Evolutionary conservation across 2,888 invertebrate genomes (phyloP).

Genomic region (Lithophane socia): DNA sequence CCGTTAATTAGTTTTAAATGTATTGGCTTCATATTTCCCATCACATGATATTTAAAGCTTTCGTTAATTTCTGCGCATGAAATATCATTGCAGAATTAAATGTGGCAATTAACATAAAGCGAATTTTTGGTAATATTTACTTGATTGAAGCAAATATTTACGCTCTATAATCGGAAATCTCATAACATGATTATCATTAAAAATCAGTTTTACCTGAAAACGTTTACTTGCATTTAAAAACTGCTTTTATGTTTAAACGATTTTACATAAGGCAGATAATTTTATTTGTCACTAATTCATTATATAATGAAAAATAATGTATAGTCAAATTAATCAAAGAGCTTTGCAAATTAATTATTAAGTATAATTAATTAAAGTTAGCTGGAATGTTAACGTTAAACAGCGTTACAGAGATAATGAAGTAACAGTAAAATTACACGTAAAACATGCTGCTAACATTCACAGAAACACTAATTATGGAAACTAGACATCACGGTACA

Average conservation of each 20-base stretch:
- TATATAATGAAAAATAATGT: neutral
- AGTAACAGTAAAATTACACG: slow-evolving; percentile 52
- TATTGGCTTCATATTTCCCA: slow-evolving; percentile 25
- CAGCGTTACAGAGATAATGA: slow-evolving; percentile 32
- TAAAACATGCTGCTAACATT: slow-evolving; percentile 54
- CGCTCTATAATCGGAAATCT: too few relatives aligned
- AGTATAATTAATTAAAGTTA: neutral
- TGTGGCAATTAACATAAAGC: neutral
- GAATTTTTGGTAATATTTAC: neutral
- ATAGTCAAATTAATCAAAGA: neutral
- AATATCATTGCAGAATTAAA: neutral
- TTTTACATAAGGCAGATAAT: neutral
- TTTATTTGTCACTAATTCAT: neutral
- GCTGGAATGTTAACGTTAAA: neutral
- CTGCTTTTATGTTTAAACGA: neutral
- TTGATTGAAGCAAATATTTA: neutral
- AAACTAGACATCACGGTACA: slow-evolving; percentile 74
- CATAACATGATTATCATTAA: neutral
- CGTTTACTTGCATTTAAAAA: neutral
- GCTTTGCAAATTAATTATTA: neutral
- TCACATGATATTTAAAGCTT: slow-evolving; percentile 28
- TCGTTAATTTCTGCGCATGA: slow-evolving; percentile 18
- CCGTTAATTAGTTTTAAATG: slow-evolving; percentile 57
- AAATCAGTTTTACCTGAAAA: neutral
- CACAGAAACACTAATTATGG: slow-evolving; percentile 76